phyloP scores from a whole-genome alignment of 2,113 vertebrate species.

The Hoplias malabaricus region DNA sequence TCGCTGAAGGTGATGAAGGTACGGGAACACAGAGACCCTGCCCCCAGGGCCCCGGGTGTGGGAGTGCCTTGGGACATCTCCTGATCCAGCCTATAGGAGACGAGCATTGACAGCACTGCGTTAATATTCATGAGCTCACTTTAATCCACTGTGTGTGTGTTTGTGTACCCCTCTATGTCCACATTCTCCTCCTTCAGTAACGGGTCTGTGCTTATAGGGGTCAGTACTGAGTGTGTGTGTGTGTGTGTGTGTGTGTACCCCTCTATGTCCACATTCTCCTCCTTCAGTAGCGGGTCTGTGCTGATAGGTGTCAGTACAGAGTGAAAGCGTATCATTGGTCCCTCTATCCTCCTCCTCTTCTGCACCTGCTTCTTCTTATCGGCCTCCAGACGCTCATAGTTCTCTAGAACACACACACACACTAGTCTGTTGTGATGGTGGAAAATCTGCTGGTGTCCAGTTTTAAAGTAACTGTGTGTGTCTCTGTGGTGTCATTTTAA shows the following conservation, averaged over 20 bases:
- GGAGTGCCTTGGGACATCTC: slow-evolving; percentile 60
- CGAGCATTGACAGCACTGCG: not conserved
- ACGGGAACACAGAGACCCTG: slow-evolving; percentile 80
- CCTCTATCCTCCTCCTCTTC: slow-evolving; percentile 87
- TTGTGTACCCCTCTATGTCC: slow-evolving; percentile 88
- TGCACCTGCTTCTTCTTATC: slow-evolving; percentile 98
- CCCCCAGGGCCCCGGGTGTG: slow-evolving; percentile 49
- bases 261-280: slow-evolving; percentile 93
- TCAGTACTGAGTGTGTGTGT: not conserved
- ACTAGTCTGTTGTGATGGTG: no score
- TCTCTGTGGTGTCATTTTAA: not conserved
- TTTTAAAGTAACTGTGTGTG: no score
- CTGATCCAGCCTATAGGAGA: slow-evolving; percentile 81
- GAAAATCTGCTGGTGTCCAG: no score
- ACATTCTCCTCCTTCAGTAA: slow-evolving; percentile 61
- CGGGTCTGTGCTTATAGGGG: slow-evolving; percentile 73
- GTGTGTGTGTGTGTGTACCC: slow-evolving; percentile 73
- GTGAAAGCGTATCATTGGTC: slow-evolving; percentile 89
- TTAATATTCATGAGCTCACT: not conserved
- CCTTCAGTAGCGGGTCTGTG: slow-evolving; percentile 80
- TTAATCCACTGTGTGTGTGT: not conserved
- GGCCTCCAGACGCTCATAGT: slow-evolving; percentile 92
- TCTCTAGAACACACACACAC: slow-evolving; percentile 75
- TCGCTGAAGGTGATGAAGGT: slow-evolving; percentile 93
- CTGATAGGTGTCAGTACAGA: slow-evolving; percentile 88